These are phyloP conservation scores for Capitulum mitella DNA, from an alignment of 2,888 invertebrate genomes.

Conservation along the genomic window DNA sequence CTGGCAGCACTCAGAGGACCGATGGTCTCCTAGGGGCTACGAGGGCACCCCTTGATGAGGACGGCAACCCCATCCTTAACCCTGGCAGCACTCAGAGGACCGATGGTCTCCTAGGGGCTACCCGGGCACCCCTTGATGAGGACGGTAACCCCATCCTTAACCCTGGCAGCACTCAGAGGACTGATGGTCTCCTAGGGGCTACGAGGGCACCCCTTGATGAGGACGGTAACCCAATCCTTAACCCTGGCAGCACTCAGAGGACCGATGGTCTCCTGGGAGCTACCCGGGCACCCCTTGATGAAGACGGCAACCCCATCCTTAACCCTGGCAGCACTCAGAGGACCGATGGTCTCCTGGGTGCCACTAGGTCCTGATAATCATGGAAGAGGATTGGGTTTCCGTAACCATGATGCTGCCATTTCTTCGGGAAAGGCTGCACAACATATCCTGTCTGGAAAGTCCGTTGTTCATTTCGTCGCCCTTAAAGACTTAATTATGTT, in stretches of 20 bases:
- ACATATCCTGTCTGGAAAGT: too few species aligned
- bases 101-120: neutral
- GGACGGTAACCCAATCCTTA: neutral
- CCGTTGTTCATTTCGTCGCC: too few species aligned
- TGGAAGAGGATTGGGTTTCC: too few species aligned
- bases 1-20: neutral
- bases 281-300: neutral
- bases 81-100: neutral
- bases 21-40: neutral
- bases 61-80: neutral
- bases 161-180: neutral
- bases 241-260: neutral
- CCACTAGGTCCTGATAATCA: too few species aligned
- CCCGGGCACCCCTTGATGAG: neutral
- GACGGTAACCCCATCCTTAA: neutral
- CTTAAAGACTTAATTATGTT: too few species aligned
- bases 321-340: neutral
- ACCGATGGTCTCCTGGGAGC: conserved; percentile 1
- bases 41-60: neutral
- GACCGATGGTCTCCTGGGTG: neutral
- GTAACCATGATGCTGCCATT: too few species aligned
- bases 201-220: neutral
- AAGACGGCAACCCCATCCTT: conserved; percentile 1
- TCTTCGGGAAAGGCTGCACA: too few species aligned
- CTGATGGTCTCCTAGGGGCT: neutral